A percentile compares a stretch with the other conserved stretches of the same genome.
These are phyloP conservation scores for Hirundichthys speculiger DNA, from an alignment of 2,113 vertebrate species.

Conservation along the genomic window DNA sequence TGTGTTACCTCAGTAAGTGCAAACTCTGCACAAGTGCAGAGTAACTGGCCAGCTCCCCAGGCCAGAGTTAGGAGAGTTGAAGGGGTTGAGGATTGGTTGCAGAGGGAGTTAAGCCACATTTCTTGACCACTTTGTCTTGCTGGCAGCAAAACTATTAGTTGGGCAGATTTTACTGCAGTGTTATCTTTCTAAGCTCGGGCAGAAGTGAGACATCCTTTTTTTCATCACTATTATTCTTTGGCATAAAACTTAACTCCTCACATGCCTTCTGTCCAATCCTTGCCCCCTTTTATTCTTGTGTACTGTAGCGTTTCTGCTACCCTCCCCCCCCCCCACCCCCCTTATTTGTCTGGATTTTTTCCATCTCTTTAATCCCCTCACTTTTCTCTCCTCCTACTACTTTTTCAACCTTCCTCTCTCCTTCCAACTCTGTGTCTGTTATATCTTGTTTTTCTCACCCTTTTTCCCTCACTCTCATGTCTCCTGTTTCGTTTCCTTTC, in stretches of 20 bases:
- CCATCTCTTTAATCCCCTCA: constrained; percentile 7
- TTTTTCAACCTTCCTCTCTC: constrained; percentile 5
- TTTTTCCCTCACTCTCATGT: too few species aligned
- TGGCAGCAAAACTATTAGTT: constrained; percentile 63
- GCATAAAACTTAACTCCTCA: constrained; percentile 56
- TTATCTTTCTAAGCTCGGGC: constrained; percentile 51
- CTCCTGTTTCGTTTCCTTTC: not conserved
- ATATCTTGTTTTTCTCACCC: not conserved
- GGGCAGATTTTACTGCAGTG: constrained; percentile 65
- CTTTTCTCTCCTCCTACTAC: not conserved
- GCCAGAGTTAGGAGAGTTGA: constrained; percentile 44
- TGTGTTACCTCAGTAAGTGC: constrained; percentile 48
- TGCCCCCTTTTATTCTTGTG: constrained; percentile 4
- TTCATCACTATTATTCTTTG: constrained; percentile 44
- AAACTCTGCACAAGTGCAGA: constrained; percentile 57
- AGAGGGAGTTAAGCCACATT: constrained; percentile 51
- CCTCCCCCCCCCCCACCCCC: not conserved
- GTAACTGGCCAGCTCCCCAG: constrained; percentile 34
- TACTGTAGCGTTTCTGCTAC: constrained; percentile 3
- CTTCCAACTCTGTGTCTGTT: too few species aligned
- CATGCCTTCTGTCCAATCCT: constrained; percentile 34
- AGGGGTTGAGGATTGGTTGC: constrained; percentile 37
- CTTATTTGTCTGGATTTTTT: not conserved
- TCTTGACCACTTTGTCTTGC: constrained; percentile 59
- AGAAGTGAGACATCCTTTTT: constrained; percentile 61